phyloP scores from a whole-genome alignment of 2,797 vertebrate genomes.

The Phoxinus dragarum region DNA sequence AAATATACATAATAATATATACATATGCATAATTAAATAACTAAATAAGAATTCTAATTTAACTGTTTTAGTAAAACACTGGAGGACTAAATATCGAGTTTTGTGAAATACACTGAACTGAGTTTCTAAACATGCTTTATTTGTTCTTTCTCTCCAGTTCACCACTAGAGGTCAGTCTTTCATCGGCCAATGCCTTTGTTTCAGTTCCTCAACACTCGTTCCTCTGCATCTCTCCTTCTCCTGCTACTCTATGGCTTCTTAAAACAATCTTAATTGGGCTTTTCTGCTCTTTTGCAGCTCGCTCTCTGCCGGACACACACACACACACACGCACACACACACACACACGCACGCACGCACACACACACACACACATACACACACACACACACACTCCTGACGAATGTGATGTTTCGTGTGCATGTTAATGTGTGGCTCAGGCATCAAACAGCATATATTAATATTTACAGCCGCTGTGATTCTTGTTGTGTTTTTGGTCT shows the following conservation, averaged over 20 bases:
- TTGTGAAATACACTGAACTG: not conserved
- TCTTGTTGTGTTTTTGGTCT: slow-evolving; percentile 82
- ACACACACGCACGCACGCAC: slow-evolving; percentile 72
- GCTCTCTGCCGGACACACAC: slow-evolving; percentile 61
- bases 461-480: slow-evolving; percentile 75
- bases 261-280: slow-evolving; percentile 81
- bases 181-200: slow-evolving; percentile 80
- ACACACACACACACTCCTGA: slow-evolving; percentile 76
- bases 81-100: not conserved
- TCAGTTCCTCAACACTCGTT: slow-evolving; percentile 2
- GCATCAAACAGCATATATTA: slow-evolving; percentile 83
- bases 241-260: slow-evolving; percentile 71
- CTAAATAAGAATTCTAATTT: too few species aligned
- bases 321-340: slow-evolving; percentile 59
- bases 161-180: slow-evolving; percentile 96
- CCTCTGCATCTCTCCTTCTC: slow-evolving; percentile 60
- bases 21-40: too few species aligned
- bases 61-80: not conserved
- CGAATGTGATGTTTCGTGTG: slow-evolving; percentile 82
- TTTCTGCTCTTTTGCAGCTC: slow-evolving; percentile 58
- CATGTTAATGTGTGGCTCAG: slow-evolving; percentile 79
- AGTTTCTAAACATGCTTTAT: not conserved
- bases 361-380: slow-evolving; percentile 70
- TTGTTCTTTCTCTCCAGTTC: slow-evolving; percentile 11
- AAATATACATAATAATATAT: too few species aligned